phyloP scores from a whole-genome alignment of 64 coral and sea anemone species.

The Orbicella faveolata region DNA sequence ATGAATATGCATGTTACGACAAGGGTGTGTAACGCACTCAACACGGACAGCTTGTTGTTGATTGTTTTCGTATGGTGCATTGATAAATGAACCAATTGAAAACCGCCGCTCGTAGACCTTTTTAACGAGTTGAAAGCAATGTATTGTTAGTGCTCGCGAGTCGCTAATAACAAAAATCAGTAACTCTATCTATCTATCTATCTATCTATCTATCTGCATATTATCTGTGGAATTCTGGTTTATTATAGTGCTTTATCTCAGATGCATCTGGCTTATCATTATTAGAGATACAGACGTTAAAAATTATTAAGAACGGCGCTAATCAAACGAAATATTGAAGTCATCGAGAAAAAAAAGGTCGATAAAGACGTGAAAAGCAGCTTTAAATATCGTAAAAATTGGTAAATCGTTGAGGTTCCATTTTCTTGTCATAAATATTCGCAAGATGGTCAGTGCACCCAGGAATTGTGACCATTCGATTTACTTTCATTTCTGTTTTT shows the following conservation, averaged over 20 bases:
- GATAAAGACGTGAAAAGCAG: too few species aligned
- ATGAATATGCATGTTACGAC: conserved; percentile 33
- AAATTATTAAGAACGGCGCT: too few species aligned
- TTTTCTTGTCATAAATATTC: too few species aligned
- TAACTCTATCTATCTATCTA: not conserved
- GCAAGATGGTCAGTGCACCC: too few species aligned
- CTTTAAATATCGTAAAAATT: too few species aligned
- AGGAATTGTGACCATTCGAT: too few species aligned
- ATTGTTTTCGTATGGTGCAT: conserved; percentile 21
- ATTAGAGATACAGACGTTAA: not conserved
- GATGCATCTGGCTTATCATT: not conserved
- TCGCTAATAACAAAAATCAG: not conserved
- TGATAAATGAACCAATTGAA: conserved; percentile 31
- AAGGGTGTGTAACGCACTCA: conserved; percentile 31
- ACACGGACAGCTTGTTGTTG: conserved; percentile 6
- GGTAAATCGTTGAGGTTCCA: too few species aligned
- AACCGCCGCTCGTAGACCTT: not conserved
- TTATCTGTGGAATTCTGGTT: not conserved
- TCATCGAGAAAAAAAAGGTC: not conserved
- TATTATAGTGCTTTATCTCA: not conserved
- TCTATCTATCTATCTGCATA: not conserved
- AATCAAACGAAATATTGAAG: not conserved
- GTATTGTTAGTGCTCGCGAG: not conserved
- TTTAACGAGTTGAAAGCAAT: not conserved
- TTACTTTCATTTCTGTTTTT: too few species aligned